These are phyloP conservation scores for Lasiurus borealis DNA, from an alignment of 2,113 vertebrate genomes.

Conservation along the genomic window DNA sequence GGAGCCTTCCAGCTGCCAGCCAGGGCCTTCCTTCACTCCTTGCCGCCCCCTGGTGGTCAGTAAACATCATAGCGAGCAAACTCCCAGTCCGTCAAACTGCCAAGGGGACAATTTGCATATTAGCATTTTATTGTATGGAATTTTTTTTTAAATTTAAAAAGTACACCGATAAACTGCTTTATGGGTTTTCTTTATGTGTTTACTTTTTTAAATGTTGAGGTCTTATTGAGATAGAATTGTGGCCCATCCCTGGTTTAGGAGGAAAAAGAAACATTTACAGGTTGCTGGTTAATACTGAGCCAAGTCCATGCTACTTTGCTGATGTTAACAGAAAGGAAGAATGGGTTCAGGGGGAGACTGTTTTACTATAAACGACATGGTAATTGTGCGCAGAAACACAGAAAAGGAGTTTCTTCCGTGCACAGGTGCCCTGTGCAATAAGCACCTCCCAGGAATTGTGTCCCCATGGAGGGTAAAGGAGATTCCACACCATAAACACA, in stretches of 20 bases:
- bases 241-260: not conserved
- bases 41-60: too few species aligned
- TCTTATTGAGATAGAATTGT: not conserved
- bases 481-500: slow-evolving; percentile 68
- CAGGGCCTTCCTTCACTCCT: too few species aligned
- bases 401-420: slow-evolving; percentile 52
- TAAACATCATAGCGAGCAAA: too few species aligned
- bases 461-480: slow-evolving; percentile 54
- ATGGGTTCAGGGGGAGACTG: slow-evolving; percentile 58
- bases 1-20: too few species aligned
- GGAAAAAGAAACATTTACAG: not conserved
- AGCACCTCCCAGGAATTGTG: not conserved
- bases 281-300: slow-evolving; percentile 41
- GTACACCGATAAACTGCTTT: not conserved
- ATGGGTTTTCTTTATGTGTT: not conserved
- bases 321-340: slow-evolving; percentile 44
- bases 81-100: too few species aligned
- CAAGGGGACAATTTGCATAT: too few species aligned
- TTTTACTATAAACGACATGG: slow-evolving; percentile 65
- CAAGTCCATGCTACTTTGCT: slow-evolving; percentile 33
- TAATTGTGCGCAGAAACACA: slow-evolving; percentile 51
- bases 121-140: too few species aligned
- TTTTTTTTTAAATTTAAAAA: not conserved
- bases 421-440: slow-evolving; percentile 35
- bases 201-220: not conserved